Conservation (phyloP, 2,888 invertebrate genomes). For the Macrophya alboannulata region DNA sequence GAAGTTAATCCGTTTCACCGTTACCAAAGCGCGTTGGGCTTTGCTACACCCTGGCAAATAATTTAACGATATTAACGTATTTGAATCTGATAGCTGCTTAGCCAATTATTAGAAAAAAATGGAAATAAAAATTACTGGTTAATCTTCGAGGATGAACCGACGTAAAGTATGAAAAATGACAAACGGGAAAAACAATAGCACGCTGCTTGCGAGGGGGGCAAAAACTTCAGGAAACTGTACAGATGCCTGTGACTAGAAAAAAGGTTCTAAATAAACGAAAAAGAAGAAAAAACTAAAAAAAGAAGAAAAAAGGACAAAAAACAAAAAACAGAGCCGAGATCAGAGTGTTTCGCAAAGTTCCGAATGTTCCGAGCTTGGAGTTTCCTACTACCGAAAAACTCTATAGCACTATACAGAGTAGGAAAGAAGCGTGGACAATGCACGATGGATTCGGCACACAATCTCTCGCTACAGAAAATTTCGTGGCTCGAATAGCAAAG, state of each 20-base stretch:
- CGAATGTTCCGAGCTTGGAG: slow-evolving; percentile 1
- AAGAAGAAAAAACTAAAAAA: neutral
- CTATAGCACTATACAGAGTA: neutral
- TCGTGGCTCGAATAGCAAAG: slow-evolving; percentile 68
- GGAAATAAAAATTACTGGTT: neutral
- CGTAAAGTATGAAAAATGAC: neutral
- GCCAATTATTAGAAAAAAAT: neutral
- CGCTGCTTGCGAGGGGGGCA: neutral
- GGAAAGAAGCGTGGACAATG: slow-evolving; percentile 55
- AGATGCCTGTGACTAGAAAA: neutral
- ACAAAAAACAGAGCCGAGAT: neutral
- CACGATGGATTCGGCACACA: slow-evolving; percentile 53
- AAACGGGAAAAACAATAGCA: neutral
- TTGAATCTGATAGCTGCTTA: neutral
- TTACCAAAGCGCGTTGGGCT: neutral
- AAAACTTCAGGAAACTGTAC: neutral
- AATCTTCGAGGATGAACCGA: neutral
- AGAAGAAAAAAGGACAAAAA: neutral
- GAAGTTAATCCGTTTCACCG: neutral
- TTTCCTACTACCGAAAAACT: slow-evolving; percentile 8
- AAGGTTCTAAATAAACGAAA: neutral
- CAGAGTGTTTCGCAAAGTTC: slow-evolving; percentile 32
- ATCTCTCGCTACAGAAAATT: slow-evolving; percentile 59
- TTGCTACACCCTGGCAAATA: neutral
- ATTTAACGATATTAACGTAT: neutral